These are phyloP conservation scores for Carcinoscorpius rotundicauda DNA, from an alignment of 1,140 invertebrate genomes.

Conservation along the genomic window DNA sequence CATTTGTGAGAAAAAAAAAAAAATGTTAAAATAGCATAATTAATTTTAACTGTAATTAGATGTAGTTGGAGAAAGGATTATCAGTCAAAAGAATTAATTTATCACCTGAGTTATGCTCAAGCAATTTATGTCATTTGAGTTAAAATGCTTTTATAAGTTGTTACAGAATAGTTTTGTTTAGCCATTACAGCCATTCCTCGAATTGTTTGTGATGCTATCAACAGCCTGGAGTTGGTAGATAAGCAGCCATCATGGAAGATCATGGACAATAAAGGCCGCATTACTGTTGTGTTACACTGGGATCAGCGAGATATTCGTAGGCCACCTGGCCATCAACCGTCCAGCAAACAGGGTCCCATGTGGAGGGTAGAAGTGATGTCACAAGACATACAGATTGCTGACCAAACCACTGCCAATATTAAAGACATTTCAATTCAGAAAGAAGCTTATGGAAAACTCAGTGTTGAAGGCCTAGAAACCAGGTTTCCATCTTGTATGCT, in stretches of 20 bases:
- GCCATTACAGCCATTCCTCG: slow-evolving; percentile 87
- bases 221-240: slow-evolving; percentile 83
- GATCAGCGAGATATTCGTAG: slow-evolving; percentile 45
- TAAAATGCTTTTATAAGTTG: no score
- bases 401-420: background rate
- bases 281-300: slow-evolving; percentile 87
- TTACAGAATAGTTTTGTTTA: slow-evolving; percentile 11
- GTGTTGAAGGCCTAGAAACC: slow-evolving; percentile 19
- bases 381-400: slow-evolving; percentile 12
- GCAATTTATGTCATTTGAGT: no score
- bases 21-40: no score
- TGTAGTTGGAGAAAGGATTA: no score
- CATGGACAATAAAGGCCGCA: slow-evolving; percentile 88
- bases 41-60: no score
- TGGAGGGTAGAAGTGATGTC: slow-evolving; percentile 20
- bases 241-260: slow-evolving; percentile 92
- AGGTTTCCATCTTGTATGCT: slow-evolving; percentile 18
- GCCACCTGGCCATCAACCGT: slow-evolving; percentile 14
- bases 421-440: background rate
- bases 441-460: slow-evolving; percentile 22
- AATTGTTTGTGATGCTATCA: slow-evolving; percentile 91
- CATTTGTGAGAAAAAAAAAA: no score
- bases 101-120: no score
- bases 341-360: slow-evolving; percentile 7
- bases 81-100: no score